A percentile compares a stretch with the other conserved stretches of the same genome.
These are phyloP conservation scores for Leptopilina syphax DNA, from an alignment of 2,888 invertebrate species.

Conservation along the genomic window DNA sequence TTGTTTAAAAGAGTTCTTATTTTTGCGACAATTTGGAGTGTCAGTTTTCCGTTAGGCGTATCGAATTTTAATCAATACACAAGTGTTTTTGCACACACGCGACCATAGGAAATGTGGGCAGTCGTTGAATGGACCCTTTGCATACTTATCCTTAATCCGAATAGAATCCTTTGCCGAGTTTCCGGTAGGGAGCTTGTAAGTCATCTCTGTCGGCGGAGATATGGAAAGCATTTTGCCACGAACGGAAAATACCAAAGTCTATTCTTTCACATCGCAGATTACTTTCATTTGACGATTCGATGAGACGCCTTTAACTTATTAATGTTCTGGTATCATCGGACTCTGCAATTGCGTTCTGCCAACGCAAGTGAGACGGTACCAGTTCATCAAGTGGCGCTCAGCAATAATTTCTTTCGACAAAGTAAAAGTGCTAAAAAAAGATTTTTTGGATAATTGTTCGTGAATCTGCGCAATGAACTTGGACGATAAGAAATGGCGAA, in stretches of 20 bases:
- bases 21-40: not conserved
- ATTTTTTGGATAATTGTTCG: not conserved
- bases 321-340: slow-evolving; percentile 14
- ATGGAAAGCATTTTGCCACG: not conserved
- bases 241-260: slow-evolving; percentile 9
- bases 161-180: not conserved
- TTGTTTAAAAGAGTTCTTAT: not conserved
- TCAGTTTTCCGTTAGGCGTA: slow-evolving; percentile 1
- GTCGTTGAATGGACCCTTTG: not conserved
- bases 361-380: not conserved
- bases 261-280: not conserved
- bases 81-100: slow-evolving; percentile 9
- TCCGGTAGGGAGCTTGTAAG: slow-evolving; percentile 46
- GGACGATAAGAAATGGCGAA: slow-evolving; percentile 65
- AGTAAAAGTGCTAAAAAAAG: not conserved
- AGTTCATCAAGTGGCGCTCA: not conserved
- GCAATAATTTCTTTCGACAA: not conserved
- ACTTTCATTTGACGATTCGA: slow-evolving; percentile 25
- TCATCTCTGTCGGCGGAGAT: slow-evolving; percentile 46
- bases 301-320: slow-evolving; percentile 13
- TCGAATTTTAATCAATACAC: slow-evolving; percentile 38
- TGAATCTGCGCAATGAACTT: slow-evolving; percentile 57
- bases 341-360: not conserved
- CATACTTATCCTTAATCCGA: slow-evolving; percentile 16
- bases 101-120: slow-evolving; percentile 3